Base-by-base conservation (phyloP, 2,888 invertebrate genomes). In the Hyppa rectilinea region DNA sequence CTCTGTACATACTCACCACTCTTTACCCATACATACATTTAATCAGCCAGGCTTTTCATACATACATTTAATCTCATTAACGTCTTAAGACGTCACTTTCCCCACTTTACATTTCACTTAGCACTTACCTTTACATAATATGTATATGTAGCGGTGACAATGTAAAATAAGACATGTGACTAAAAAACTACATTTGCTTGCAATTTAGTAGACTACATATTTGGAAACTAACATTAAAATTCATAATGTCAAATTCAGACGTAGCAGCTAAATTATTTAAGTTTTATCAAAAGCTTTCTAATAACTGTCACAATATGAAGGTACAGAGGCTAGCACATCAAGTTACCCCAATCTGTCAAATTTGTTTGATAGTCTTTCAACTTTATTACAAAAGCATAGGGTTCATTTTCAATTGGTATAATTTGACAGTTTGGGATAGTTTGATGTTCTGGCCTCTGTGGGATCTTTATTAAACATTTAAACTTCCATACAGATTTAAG, bases 51-150 rank as follows among this genome's bases (percentile, higher is more conserved):
- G 10, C 53, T 12, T 43, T 47, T 40, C 47, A 34, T 61, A 61
- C 50, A 65, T 52, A 50, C 12, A 40, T 49, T 63, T 61, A 59
- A 79, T 82, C 73, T 75, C 76, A 74, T 76, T 77, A 75, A 43
- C 29, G 23, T 66, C 71, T 50, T 64, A 58, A 64, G 75, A 55
- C 50, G 47, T 75, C 67, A 64, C 71, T 61, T 71, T 64, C 61
- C n/a, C 53, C 50, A 71, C 77, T 67, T 75, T 61, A 61, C 64
- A 63, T 68, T 61, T 62, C 50, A 64, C 67, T 67, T 67, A 71
- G 55, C 64, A 64, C 60, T 67, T 64, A 69, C 75, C 36, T 47
- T 52, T 56, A 68, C 63, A 61, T 74, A 56, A 61, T 74, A 56
- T 49, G 40, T 36, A 26, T 29, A 49, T 75, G 69, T 70, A 5